These are phyloP conservation scores for Drosophila trichaetosa DNA, from an alignment of 2,888 invertebrate genomes.

Conservation along the genomic window DNA sequence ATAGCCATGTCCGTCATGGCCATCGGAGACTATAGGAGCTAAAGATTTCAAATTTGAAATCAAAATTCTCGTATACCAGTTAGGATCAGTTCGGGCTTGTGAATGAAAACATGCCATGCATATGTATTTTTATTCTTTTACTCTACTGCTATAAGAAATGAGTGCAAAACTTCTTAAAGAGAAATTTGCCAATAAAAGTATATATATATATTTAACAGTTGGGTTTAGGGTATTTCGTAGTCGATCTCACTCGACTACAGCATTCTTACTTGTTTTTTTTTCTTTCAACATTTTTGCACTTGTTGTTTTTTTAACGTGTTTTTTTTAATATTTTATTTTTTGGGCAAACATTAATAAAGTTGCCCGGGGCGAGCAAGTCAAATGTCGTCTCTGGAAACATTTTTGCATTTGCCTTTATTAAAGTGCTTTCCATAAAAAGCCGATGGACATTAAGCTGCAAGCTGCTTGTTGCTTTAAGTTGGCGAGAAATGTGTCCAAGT, in stretches of 20 bases:
- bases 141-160: not conserved
- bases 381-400: constrained; percentile 51
- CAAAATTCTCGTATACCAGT: not conserved
- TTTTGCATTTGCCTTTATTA: constrained; percentile 63
- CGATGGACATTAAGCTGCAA: constrained; percentile 7
- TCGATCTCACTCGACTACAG: not conserved
- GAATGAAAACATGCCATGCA: not conserved
- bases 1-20: not conserved
- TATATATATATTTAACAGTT: not conserved
- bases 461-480: constrained; percentile 21
- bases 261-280: not conserved
- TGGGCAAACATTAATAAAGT: constrained; percentile 66
- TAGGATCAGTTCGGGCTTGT: not conserved
- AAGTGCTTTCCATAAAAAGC: constrained; percentile 31
- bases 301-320: constrained; percentile 3
- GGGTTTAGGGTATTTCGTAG: not conserved
- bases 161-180: not conserved
- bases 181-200: not conserved
- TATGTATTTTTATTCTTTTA: not conserved
- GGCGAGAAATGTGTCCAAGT: constrained; percentile 25
- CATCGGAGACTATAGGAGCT: not conserved
- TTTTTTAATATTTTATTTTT: constrained; percentile 33
- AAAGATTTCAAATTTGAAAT: not conserved
- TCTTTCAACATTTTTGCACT: not conserved
- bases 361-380: constrained; percentile 29